Base-by-base conservation (phyloP, 2,797 vertebrate genomes). In the Helarctos malayanus region DNA sequence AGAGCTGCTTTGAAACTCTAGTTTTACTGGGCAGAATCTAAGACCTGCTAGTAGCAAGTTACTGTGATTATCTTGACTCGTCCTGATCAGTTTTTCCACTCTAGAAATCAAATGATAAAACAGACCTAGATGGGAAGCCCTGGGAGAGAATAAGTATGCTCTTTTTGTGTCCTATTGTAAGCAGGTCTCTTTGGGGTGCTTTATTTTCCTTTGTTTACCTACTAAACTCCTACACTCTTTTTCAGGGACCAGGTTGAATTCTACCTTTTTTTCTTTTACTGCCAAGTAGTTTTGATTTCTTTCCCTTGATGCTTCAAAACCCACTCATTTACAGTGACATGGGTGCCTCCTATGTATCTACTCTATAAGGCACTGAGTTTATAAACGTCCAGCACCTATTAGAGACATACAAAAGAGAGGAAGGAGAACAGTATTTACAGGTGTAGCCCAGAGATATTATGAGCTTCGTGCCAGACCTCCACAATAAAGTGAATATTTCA, bases 51-150 rank as follows among this genome's bases (percentile, higher is more conserved):
- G 18, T 73, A 32, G 27, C 49, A 45, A 93, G 45, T 86, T 86
- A 78, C 4, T 7, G 0, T 9, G 7, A 88, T 91, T 83, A 14
- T 76, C 35, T 61, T 91, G 18, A 8, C 32, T 89, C 21, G 61
- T 38, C n/a, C 61, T 61, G 27, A 83, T 83, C 84, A 79, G 13
- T 65, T 21, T 54, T 56, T 56, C 23, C 76, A 65, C 3, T 7
- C 1, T 91, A 21, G 68, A 97, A 95, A 89, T 81, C 19, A 94
- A 96, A 96, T 92, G 23, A 71, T 97, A 89, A 32, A 89, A 79
- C 16, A 81, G 32, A 73, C 13, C 11, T 92, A 88, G 93, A 96
- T 85, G 13, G 54, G 97, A 97, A 93, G 69, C 81, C 15, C 69
- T 89, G 49, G 29, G 79, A 41, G 56, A 35, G 38, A 81, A 93